Conservation (phyloP, 2,888 invertebrate species). For the Drosophila subquinaria region DNA sequence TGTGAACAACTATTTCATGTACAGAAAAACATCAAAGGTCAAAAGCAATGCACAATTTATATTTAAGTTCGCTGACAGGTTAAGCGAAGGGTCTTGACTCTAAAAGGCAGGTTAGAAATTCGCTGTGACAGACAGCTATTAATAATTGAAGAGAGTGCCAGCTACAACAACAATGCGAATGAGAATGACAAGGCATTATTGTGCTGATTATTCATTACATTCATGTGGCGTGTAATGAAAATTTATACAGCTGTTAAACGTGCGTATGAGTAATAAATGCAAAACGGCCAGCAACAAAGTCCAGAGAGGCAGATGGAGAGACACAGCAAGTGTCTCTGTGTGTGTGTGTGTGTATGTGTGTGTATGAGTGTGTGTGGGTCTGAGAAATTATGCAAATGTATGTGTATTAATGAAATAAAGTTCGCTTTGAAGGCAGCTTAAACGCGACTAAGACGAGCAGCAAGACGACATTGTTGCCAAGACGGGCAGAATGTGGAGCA, state of each 20-base stretch:
- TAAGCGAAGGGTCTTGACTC: background rate
- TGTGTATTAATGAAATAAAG: slow-evolving; percentile 78
- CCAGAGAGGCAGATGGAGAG: background rate
- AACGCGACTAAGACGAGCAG: slow-evolving; percentile 42
- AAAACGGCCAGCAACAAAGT: slow-evolving; percentile 38
- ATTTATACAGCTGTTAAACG: slow-evolving; percentile 75
- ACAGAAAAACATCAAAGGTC: slow-evolving; percentile 22
- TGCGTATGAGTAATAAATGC: slow-evolving; percentile 79
- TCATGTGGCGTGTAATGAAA: slow-evolving; percentile 68
- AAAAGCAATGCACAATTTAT: slow-evolving; percentile 15
- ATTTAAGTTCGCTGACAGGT: slow-evolving; percentile 23
- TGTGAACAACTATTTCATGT: slow-evolving; percentile 32
- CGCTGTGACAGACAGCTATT: slow-evolving; percentile 11
- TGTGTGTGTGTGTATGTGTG: slow-evolving; percentile 14
- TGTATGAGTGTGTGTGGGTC: slow-evolving; percentile 29
- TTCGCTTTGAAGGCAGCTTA: slow-evolving; percentile 72
- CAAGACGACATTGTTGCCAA: slow-evolving; percentile 46
- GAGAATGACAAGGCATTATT: slow-evolving; percentile 50
- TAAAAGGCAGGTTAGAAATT: slow-evolving; percentile 5
- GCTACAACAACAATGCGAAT: slow-evolving; percentile 13
- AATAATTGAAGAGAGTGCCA: slow-evolving; percentile 38
- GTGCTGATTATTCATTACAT: slow-evolving; percentile 75
- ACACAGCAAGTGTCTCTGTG: slow-evolving; percentile 11
- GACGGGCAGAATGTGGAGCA: background rate
- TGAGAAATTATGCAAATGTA: slow-evolving; percentile 76